These are phyloP conservation scores for Podargus strigoides DNA, from an alignment of 2,797 vertebrate species.

Conservation along the genomic window DNA sequence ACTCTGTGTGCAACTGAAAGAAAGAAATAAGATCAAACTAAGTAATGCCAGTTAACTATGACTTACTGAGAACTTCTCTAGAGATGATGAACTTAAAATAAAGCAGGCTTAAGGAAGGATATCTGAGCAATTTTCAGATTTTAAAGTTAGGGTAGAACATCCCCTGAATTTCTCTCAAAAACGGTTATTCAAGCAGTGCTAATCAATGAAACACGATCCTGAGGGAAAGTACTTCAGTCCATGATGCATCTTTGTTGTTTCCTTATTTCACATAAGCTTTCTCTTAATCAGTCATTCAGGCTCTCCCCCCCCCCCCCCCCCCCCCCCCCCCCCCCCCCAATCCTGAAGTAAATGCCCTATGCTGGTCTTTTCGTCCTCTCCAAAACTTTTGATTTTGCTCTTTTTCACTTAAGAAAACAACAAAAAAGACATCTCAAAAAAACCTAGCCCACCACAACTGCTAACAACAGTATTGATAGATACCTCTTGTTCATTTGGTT, in stretches of 20 bases:
- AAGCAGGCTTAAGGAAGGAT: not conserved
- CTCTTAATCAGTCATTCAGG: not conserved
- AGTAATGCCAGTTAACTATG: not conserved
- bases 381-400: not conserved
- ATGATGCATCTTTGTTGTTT: not conserved
- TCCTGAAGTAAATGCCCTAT: not conserved
- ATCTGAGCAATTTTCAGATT: not conserved
- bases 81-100: not conserved
- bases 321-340: too few relatives aligned
- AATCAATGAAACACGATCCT: not conserved
- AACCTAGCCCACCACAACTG: not conserved
- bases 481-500: not conserved
- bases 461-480: not conserved
- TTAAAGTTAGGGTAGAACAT: not conserved
- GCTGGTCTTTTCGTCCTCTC: not conserved
- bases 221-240: not conserved
- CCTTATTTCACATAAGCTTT: not conserved
- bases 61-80: not conserved
- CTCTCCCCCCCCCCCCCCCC: too few relatives aligned
- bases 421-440: not conserved
- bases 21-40: not conserved
- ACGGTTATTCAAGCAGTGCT: not conserved
- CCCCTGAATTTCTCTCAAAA: not conserved
- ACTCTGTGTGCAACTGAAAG: not conserved
- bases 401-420: not conserved